Evolutionary conservation across 1,140 invertebrate species (phyloP), one percentile per base, ranked within the genome.

Genomic region (Megalopta genalis): DNA sequence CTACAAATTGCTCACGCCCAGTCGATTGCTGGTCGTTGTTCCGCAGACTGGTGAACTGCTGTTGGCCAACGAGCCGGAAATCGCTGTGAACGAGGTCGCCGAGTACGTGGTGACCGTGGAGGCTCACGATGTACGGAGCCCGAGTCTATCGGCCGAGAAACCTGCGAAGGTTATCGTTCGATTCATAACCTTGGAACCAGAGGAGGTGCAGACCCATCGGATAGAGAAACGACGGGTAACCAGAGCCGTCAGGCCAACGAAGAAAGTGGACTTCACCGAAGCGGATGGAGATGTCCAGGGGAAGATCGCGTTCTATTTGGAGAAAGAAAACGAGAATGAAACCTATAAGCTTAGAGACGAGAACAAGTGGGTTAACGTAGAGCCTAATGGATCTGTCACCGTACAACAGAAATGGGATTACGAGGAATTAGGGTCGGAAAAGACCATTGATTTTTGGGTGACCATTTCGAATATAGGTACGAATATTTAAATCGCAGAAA

Each of bases 361-460:
- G 91, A 98, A 98, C 93, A 96, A 96, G 64, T 99, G 98, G 98
- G 97, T 99, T 37, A 97, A 96, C 18, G 97, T 99, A 54, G 97
- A 97, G 90, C 95, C 96, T 10, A 98, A 97, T 93, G 98, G 98
- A 76, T 97, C 97, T 42, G 97, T 99, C 77, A 95, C 96, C 86
- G 97, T 99, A 54, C 98, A 98, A 93, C 97, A 98, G 94, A 98
- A 98, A 94, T 99, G 98, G 98, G 97, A 99, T 94, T 99, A 98
- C 92, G 98, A 99, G 90, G 97, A 98, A 88, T 92, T 99, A 5
- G 97, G 97, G n/a, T 97, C 97, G 0, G 98, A 98, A 92, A 99
- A 99, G 91, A 98, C 97, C 3, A 98, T 98, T 87, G 98, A 98
- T 90, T 98, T 99, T 92, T 98, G 97, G 97, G 97, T 99, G 21